Conservation (phyloP, 2,888 invertebrate species). For the Coleophora deauratella region DNA sequence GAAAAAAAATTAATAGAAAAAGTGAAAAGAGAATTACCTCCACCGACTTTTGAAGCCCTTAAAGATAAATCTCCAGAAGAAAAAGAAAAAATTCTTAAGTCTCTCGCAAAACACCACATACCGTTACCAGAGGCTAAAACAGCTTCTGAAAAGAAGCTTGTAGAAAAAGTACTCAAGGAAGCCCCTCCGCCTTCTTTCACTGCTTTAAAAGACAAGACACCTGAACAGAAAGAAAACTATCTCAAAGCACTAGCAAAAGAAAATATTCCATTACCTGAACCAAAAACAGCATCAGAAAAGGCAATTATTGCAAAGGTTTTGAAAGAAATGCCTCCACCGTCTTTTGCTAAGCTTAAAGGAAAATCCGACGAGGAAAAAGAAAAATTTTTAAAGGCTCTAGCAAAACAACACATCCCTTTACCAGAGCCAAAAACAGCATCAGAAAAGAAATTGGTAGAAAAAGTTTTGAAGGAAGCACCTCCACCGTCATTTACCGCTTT, state of each 20-base stretch:
- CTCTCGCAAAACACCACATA: constrained; percentile 20
- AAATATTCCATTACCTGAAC: constrained; percentile 18
- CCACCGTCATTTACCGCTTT: constrained; percentile 21
- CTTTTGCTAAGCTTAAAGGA: constrained; percentile 1
- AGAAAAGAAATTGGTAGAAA: constrained; percentile 17
- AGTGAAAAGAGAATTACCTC: too few species aligned
- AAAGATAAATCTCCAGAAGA: constrained; percentile 25
- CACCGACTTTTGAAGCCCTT: constrained; percentile 21
- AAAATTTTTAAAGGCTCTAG: not conserved
- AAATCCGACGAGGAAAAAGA: not conserved
- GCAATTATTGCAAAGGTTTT: constrained; percentile 11
- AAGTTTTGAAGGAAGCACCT: constrained; percentile 18
- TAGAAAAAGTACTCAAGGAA: constrained; percentile 12
- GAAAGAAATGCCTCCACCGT: constrained; percentile 19
- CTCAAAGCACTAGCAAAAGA: not conserved
- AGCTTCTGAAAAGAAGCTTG: constrained; percentile 23
- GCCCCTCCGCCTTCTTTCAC: constrained; percentile 2
- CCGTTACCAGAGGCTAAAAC: constrained; percentile 24
- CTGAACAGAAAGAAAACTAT: not conserved
- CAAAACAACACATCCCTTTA: not conserved
- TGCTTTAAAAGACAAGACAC: constrained; percentile 2
- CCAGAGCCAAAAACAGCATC: constrained; percentile 11
- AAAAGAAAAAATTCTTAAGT: constrained; percentile 27
- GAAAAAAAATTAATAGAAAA: too few species aligned
- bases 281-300: not conserved